These are phyloP conservation scores for Clarias platycephalus DNA, from an alignment of 2,797 vertebrate species.

Conservation along the genomic window DNA sequence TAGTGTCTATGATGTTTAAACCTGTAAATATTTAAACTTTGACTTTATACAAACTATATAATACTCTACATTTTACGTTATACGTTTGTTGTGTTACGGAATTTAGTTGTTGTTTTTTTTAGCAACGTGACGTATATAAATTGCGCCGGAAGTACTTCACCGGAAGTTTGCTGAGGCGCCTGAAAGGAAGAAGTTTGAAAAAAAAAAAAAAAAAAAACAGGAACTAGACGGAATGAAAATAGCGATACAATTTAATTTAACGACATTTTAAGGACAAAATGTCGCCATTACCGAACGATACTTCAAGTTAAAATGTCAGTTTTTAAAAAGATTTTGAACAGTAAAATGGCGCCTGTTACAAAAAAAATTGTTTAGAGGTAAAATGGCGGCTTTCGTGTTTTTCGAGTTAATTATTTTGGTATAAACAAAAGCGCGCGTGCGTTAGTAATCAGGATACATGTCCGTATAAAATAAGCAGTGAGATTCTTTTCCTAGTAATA, in stretches of 20 bases:
- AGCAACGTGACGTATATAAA: not conserved
- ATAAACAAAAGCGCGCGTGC: not conserved
- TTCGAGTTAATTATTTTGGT: not conserved
- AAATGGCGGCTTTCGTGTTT: not conserved
- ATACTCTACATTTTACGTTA: no score
- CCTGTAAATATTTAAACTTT: not conserved
- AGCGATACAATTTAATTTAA: not conserved
- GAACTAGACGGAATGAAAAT: not conserved
- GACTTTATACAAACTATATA: not conserved
- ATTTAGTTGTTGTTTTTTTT: not conserved
- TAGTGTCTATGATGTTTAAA: no score
- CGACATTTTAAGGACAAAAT: not conserved
- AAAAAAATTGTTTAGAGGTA: not conserved
- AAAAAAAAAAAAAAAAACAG: not conserved
- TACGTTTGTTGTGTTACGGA: not conserved
- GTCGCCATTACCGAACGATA: not conserved
- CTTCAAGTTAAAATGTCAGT: not conserved
- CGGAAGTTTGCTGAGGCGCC: conserved; percentile 57
- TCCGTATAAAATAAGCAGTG: not conserved
- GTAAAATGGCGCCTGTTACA: conserved; percentile 12
- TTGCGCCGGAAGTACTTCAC: conserved; percentile 52
- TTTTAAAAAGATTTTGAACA: not conserved
- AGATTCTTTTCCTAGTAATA: not conserved
- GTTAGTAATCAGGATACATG: no score
- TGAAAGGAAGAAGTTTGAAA: conserved; percentile 42